Conservation (phyloP, 2,113 vertebrate species). For the Heterocephalus glaber region DNA sequence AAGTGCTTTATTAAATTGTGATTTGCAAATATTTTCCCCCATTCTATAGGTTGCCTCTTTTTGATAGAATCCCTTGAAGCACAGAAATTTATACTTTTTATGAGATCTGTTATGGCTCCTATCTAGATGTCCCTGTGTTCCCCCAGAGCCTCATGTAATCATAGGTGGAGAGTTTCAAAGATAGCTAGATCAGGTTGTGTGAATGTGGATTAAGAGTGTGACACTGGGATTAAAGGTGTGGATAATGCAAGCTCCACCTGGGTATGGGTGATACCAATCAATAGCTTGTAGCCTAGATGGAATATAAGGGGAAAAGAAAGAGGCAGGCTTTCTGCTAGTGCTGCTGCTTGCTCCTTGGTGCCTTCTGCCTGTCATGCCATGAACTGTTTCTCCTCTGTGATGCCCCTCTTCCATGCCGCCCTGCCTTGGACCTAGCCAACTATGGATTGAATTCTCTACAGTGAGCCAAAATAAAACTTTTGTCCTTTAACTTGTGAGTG, state of each 20-base stretch:
- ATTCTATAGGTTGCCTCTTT: neutral
- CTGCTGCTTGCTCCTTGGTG: neutral
- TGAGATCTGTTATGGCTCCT: neutral
- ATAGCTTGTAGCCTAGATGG: neutral
- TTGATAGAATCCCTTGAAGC: neutral
- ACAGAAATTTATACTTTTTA: neutral
- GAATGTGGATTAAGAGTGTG: neutral
- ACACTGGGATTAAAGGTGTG: neutral
- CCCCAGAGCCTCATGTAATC: neutral
- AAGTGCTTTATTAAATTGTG: neutral
- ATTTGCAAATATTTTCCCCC: neutral
- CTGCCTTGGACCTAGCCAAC: neutral
- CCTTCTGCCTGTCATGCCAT: neutral
- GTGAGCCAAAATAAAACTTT: neutral
- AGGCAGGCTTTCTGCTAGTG: neutral
- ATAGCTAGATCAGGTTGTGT: neutral
- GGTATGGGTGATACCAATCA: neutral
- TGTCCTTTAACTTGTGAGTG: neutral
- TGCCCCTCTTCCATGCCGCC: neutral
- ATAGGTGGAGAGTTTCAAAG: neutral
- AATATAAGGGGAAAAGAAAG: neutral
- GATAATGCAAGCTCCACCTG: neutral
- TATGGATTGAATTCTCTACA: neutral
- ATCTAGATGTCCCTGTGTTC: neutral
- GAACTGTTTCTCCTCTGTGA: neutral